Evolutionary conservation across 1,140 invertebrate genomes (phyloP).

Genomic region (Orius laevigatus): DNA sequence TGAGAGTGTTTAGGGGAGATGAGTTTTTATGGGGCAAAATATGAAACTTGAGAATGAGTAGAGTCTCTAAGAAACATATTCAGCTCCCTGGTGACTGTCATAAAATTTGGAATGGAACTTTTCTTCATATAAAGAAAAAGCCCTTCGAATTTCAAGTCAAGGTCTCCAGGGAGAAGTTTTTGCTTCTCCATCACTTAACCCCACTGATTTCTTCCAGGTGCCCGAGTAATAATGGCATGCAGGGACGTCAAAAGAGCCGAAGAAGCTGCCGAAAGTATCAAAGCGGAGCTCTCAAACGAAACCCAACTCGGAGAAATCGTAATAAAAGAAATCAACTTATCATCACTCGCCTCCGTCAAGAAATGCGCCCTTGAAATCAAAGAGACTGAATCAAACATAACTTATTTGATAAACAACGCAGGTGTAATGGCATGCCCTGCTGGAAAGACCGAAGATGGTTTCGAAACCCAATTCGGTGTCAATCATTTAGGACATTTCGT

Average conservation of each 20-base stretch:
- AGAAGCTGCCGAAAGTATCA: slow-evolving; percentile 29
- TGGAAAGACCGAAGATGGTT: slow-evolving; percentile 34
- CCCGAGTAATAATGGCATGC: slow-evolving; percentile 47
- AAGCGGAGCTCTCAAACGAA: slow-evolving; percentile 26
- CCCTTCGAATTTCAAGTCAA: neutral
- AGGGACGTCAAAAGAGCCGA: slow-evolving; percentile 36
- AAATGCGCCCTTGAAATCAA: slow-evolving; percentile 47
- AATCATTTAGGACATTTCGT: slow-evolving; percentile 76
- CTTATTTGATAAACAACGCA: slow-evolving; percentile 69
- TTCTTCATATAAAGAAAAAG: too few species aligned
- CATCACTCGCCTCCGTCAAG: slow-evolving; percentile 51
- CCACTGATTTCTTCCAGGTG: slow-evolving; percentile 22
- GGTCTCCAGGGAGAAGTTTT: too few species aligned
- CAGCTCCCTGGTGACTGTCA: too few species aligned
- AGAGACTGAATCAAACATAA: slow-evolving; percentile 39
- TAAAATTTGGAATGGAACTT: too few species aligned
- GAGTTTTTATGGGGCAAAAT: too few species aligned
- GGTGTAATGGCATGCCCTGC: slow-evolving; percentile 56
- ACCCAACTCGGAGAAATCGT: slow-evolving; percentile 36
- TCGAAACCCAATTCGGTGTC: slow-evolving; percentile 59
- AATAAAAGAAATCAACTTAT: slow-evolving; percentile 47
- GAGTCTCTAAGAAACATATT: too few species aligned
- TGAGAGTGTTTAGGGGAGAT: too few species aligned
- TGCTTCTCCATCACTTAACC: too few species aligned
- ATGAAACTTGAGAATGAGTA: too few species aligned